phyloP scores from a whole-genome alignment of 2,797 vertebrate species.

The Xiphorhynchus erythropygius region DNA sequence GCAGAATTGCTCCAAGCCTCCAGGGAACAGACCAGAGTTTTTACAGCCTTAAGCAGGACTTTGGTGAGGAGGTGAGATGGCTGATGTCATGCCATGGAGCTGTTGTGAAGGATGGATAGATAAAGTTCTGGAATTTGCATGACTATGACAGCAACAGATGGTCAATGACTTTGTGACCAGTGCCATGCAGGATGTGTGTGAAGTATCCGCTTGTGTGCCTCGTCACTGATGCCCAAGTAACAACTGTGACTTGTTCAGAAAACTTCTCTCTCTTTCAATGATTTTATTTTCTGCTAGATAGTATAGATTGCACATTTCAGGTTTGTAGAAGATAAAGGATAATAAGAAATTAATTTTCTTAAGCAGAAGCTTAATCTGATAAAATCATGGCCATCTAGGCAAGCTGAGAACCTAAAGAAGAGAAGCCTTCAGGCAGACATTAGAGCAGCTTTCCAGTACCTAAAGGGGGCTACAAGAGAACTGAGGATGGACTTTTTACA shows the following conservation, averaged over 20 bases:
- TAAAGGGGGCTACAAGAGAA: background rate
- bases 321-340: background rate
- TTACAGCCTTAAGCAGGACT: background rate
- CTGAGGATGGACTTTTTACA: background rate
- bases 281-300: background rate
- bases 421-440: background rate
- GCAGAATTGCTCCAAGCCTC: background rate
- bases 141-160: background rate
- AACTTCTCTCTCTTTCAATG: background rate
- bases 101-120: background rate
- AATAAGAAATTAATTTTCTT: background rate
- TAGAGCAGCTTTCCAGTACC: background rate
- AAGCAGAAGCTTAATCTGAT: background rate
- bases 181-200: background rate
- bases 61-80: background rate
- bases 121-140: background rate
- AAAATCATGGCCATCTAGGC: background rate
- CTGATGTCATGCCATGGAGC: background rate
- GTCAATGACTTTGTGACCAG: background rate
- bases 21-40: background rate
- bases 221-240: background rate
- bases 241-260: background rate
- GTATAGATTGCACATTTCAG: background rate
- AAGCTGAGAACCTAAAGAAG: background rate
- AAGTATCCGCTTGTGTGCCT: fast-evolving